These are phyloP conservation scores for Coturnix japonica DNA, from an alignment of 2,113 vertebrate species.

Conservation along the genomic window DNA sequence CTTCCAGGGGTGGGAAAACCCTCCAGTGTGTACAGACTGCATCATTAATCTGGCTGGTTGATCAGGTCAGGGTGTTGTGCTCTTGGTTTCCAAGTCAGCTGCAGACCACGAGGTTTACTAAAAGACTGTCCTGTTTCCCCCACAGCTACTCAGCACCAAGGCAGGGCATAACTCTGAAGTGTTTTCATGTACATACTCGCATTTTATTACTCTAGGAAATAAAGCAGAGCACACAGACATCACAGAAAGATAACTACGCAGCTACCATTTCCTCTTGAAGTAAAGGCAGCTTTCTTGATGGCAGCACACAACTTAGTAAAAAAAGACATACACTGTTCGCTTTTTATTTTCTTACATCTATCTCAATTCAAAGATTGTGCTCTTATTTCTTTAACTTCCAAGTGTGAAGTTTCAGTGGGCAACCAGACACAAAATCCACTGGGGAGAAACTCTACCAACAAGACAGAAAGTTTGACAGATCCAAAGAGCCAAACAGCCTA, in stretches of 20 bases:
- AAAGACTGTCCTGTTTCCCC: not conserved
- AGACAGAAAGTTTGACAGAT: not conserved
- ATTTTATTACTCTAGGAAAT: constrained; percentile 12
- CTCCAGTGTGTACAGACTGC: not conserved
- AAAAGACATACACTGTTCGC: too few relatives aligned
- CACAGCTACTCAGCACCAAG: not conserved
- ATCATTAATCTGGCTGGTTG: not conserved
- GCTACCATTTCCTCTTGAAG: not conserved
- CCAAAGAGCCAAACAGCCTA: not conserved
- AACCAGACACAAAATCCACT: not conserved
- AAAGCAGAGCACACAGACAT: not conserved
- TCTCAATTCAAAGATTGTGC: not conserved
- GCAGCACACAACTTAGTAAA: not conserved
- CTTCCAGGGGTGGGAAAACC: not conserved
- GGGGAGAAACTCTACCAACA: not conserved
- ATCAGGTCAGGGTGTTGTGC: not conserved
- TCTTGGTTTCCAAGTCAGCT: not conserved
- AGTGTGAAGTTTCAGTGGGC: not conserved
- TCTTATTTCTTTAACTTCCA: not conserved
- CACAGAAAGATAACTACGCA: not conserved
- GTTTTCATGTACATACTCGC: not conserved
- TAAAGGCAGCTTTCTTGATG: not conserved
- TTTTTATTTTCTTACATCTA: too few relatives aligned
- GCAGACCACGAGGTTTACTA: not conserved
- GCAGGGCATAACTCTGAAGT: not conserved